These are phyloP conservation scores for Daktulosphaira vitifoliae DNA, from an alignment of 1,140 invertebrate species.

Conservation along the genomic window DNA sequence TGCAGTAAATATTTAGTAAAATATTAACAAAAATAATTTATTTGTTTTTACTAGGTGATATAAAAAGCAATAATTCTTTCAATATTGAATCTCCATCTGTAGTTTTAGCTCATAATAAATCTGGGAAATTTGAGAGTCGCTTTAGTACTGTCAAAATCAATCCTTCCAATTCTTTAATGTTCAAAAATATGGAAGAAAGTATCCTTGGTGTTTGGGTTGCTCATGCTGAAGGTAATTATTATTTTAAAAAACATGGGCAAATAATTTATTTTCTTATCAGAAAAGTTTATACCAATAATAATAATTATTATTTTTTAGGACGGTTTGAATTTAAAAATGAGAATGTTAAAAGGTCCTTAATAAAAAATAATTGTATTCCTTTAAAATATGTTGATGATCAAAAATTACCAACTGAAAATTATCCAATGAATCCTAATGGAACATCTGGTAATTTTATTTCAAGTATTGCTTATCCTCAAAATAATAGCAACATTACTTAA, in stretches of 20 bases:
- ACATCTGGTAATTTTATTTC: slow-evolving; percentile 51
- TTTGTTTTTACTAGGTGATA: not conserved
- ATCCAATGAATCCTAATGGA: slow-evolving; percentile 93
- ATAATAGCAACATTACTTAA: not conserved
- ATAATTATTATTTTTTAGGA: too few species aligned
- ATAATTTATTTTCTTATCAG: not conserved
- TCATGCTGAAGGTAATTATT: slow-evolving; percentile 79
- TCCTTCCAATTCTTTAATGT: slow-evolving; percentile 69
- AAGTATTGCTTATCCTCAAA: not conserved
- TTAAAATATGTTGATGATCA: slow-evolving; percentile 77
- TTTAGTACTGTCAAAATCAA: slow-evolving; percentile 76
- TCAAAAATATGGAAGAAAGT: slow-evolving; percentile 73
- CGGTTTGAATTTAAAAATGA: slow-evolving; percentile 50
- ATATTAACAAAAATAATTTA: too few species aligned
- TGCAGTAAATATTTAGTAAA: too few species aligned
- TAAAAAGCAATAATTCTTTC: slow-evolving; percentile 5
- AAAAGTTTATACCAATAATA: not conserved
- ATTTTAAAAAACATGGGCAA: not conserved
- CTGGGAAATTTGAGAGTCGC: slow-evolving; percentile 84
- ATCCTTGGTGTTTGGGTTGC: slow-evolving; percentile 89
- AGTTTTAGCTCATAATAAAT: slow-evolving; percentile 74
- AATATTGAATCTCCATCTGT: slow-evolving; percentile 45
- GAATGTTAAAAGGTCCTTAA: slow-evolving; percentile 50
- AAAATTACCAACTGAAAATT: slow-evolving; percentile 62
- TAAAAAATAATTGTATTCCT: slow-evolving; percentile 56